Base-by-base conservation (phyloP, 64 coral and sea anemone species). In the Pocillopora damicornis region DNA sequence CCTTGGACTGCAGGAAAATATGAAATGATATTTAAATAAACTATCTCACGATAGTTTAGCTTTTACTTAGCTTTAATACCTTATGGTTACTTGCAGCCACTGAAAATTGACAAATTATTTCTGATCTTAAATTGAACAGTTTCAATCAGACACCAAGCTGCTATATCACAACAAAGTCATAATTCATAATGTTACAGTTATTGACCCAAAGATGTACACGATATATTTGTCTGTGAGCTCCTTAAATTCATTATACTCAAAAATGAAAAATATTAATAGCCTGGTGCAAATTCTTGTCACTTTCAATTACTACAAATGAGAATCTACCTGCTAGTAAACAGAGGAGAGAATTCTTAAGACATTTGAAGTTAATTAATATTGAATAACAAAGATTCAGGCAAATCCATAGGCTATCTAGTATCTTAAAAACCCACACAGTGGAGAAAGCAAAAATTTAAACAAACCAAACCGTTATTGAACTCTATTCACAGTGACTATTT, bases 1-100 rank as follows among this genome's bases (percentile, higher is more conserved):
- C 94, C 37, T 86, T 86, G 2, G 94, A 97, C 94, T 97, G 62
- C 66, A 86, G 89, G 63, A 69, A 37, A 79, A 85, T 30, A n/a
- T 11, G 5, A 23, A 81, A 30, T 64, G 30, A 76, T 35, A 73
- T 36, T 71, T 34, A 86, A 72, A 37, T 58, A 59, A 79, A 60
- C 56, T 59, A 75, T 51, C 42, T 51, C 7, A 22, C 42, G 2
- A 15, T 59, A 26, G 1, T 25, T 65, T 58, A 59, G 51, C 26
- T 37, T 75, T 87, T 73, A 58, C 42, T 74, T 51, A 73, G 38
- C n/a, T 58, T 56, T 51, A 58, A 7, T 13, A 15, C 2, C 59
- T 20, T 20, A 45, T 51, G 3, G n/a, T 15, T 62, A 22, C 30
- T 59, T 81, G 20, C 15, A 13, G 13, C 58, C 68, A 45, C 45